Evolutionary conservation across 1,140 invertebrate genomes (phyloP).

Genomic region (Ericerus pela): DNA sequence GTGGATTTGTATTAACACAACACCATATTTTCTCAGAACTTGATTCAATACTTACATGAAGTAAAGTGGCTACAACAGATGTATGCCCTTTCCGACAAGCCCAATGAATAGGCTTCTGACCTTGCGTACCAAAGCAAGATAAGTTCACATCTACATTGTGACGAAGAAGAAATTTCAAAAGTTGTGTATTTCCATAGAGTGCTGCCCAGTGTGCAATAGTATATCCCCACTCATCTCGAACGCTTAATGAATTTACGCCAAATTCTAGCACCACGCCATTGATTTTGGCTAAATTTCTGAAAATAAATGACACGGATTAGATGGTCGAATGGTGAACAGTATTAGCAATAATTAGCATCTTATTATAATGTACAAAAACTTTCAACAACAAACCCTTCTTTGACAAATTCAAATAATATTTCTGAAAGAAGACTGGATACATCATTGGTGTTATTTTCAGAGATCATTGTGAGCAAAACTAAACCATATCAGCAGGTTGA

Average conservation of each 20-base stretch:
- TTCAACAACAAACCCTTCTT: too few relatives aligned
- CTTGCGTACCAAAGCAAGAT: conserved; percentile 70
- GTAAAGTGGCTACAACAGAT: conserved; percentile 63
- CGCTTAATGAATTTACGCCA: conserved; percentile 50
- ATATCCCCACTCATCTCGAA: conserved; percentile 77
- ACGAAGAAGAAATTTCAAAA: conserved; percentile 71
- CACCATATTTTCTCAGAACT: too few relatives aligned
- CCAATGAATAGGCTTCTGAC: conserved; percentile 81
- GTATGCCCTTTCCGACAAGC: conserved; percentile 74
- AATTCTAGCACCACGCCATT: conserved; percentile 61
- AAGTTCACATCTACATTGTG: conserved; percentile 65
- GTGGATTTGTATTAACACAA: too few relatives aligned
- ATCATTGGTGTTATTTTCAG: too few relatives aligned
- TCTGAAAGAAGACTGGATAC: too few relatives aligned
- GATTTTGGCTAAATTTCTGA: conserved; percentile 53
- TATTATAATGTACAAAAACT: too few relatives aligned
- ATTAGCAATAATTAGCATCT: too few relatives aligned
- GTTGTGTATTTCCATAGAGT: conserved; percentile 65
- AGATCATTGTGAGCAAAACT: too few relatives aligned
- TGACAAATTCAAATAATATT: too few relatives aligned
- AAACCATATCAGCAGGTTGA: too few relatives aligned
- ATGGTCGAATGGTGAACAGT: too few relatives aligned
- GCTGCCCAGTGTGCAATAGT: conserved; percentile 85
- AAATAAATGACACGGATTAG: too few relatives aligned
- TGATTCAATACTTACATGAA: conserved; percentile 44